Base-by-base conservation (phyloP, 1,140 invertebrate genomes). In the Rhizoglyphus robini region DNA sequence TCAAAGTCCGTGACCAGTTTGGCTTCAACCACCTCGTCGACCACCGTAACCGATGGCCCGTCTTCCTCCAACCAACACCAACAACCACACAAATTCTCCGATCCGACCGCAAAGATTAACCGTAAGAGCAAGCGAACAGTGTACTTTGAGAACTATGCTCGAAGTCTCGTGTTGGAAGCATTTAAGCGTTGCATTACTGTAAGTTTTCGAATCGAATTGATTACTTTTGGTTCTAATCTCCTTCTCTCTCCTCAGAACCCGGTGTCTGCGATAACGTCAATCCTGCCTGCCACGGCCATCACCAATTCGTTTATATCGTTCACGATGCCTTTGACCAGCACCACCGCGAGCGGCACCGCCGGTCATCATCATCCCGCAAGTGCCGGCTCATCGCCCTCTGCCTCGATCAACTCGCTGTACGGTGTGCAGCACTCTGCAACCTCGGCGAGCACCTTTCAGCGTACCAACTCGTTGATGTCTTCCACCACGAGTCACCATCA, bases 121-220 rank as follows among this genome's bases (percentile, higher is more conserved):
- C 51, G 51, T 32, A 54, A 34, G 29, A 1, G 29, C 23, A 65
- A 20, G 25, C 25, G 32, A 38, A 73, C 78, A 70, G 75, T 79
- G 0, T 90, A 90, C 74, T 90, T 89, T 74, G 83, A 86, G 61
- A 77, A 78, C 51, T 85, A 86, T 73, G 86, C 89, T 0, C 84
- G 85, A 70, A 78, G 79, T 25, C 69, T 81, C 3, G 70, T 82
- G 23, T 74, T 80, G 11, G 69, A 75, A 38, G 80, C 79, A 5
- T 71, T 83, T 48, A 76, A 76, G 51, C 71, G 71, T 30, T 78
- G 77, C 70, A 73, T 83, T 58, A 67, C 72, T 23, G 72, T 78
- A 57, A 73, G 72, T 18, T 31, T 38, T n/a, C 41, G 8, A 29
- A 46, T 61, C 59, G 5, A 23, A 36, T 61, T 49, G 15, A 8